These are phyloP conservation scores for Stigmatopora argus DNA, from an alignment of 2,113 vertebrate species.

Conservation along the genomic window DNA sequence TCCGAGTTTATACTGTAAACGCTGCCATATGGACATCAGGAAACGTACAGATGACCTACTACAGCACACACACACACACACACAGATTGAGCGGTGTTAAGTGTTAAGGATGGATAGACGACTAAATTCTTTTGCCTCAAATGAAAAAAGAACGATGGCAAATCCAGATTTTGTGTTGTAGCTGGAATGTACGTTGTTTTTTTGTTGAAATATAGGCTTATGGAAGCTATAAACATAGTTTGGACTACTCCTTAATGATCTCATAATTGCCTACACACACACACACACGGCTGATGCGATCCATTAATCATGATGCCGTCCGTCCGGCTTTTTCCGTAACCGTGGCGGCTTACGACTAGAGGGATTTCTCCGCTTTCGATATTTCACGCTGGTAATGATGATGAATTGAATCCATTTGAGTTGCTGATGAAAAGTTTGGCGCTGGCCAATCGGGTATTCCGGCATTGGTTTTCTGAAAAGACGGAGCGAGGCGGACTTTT, in stretches of 20 bases:
- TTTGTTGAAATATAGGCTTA: neutral
- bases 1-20: constrained; percentile 14
- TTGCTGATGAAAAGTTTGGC: constrained; percentile 1
- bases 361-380: constrained; percentile 10
- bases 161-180: no score
- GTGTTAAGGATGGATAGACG: constrained; percentile 11
- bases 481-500: neutral
- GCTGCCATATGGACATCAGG: constrained; percentile 25
- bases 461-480: neutral
- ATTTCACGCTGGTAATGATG: constrained; percentile 8
- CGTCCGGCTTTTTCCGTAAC: constrained; percentile 27
- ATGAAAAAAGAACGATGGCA: no score
- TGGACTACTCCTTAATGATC: constrained; percentile 50
- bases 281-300: constrained; percentile 39
- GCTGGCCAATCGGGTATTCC: neutral
- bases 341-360: constrained; percentile 2
- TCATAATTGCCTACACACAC: constrained; percentile 40
- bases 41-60: constrained; percentile 14
- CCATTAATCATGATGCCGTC: constrained; percentile 45
- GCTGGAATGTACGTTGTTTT: no score
- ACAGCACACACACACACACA: neutral
- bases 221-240: constrained; percentile 36
- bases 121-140: neutral
- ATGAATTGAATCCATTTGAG: constrained; percentile 17
- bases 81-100: no score